Conservation (phyloP, 2,888 invertebrate genomes). For the Acanthosepion esculentum region DNA sequence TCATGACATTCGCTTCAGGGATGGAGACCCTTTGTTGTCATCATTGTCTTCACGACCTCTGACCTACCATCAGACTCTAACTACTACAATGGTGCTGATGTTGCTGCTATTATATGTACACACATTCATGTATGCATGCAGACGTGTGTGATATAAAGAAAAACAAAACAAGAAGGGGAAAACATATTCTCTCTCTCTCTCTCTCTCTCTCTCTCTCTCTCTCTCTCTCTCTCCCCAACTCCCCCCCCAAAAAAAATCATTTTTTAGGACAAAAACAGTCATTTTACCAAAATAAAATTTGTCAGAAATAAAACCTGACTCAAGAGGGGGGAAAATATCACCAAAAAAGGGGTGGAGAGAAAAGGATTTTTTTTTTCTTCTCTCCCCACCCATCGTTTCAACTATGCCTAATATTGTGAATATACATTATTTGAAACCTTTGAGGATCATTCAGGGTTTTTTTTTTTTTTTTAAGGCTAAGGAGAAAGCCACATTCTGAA, state of each 20-base stretch:
- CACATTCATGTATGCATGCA: not conserved
- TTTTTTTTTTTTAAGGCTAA: too few species aligned
- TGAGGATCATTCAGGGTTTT: not conserved
- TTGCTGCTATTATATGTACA: not conserved
- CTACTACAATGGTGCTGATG: not conserved
- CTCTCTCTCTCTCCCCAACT: not conserved
- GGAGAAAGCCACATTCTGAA: not conserved
- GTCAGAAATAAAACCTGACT: not conserved
- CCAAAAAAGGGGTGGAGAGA: not conserved
- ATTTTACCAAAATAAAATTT: not conserved
- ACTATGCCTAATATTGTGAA: slow-evolving; percentile 33
- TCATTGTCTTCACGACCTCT: not conserved
- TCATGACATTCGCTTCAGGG: slow-evolving; percentile 24
- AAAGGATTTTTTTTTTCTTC: not conserved
- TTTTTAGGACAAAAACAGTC: not conserved
- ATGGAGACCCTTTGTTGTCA: not conserved
- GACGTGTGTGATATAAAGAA: not conserved
- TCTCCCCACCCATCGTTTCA: not conserved
- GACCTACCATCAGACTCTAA: slow-evolving; percentile 33
- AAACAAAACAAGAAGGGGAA: not conserved
- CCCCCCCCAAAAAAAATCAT: not conserved
- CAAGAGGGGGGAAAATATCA: not conserved
- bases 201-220: not conserved
- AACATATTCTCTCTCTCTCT: not conserved
- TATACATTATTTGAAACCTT: not conserved